Evolutionary conservation across 1,140 invertebrate species (phyloP).

Genomic region (Solenopsis invicta): DNA sequence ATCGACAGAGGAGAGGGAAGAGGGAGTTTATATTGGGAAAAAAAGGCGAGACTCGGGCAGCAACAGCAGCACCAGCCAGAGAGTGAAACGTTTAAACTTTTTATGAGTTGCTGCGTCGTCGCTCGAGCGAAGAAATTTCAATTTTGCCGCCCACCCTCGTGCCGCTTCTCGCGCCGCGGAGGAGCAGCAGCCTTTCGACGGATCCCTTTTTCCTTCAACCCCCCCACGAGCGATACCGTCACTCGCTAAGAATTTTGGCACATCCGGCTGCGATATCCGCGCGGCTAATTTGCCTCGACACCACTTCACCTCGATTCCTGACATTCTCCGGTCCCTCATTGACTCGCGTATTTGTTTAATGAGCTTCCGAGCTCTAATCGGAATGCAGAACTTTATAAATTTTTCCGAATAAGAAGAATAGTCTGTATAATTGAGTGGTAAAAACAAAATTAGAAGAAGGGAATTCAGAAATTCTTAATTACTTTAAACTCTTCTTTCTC

Average conservation of each 20-base stretch:
- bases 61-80: constrained; percentile 77
- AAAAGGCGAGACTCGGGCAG: constrained; percentile 70
- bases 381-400: not conserved
- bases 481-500: not conserved
- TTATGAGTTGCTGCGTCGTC: constrained; percentile 86
- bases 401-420: constrained; percentile 1
- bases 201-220: constrained; percentile 38
- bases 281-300: constrained; percentile 51
- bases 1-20: constrained; percentile 81
- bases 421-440: not conserved
- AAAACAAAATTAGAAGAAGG: not conserved
- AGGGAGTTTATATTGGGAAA: constrained; percentile 86
- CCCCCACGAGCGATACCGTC: constrained; percentile 34
- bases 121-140: constrained; percentile 86
- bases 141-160: constrained; percentile 82
- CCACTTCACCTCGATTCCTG: constrained; percentile 24
- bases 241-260: constrained; percentile 48
- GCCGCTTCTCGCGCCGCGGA: constrained; percentile 45
- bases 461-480: not conserved
- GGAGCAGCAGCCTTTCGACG: constrained; percentile 50
- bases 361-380: constrained; percentile 4
- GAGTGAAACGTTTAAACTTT: constrained; percentile 86
- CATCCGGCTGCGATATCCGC: constrained; percentile 60
- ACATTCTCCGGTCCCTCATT: not conserved
- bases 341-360: constrained; percentile 33